A percentile compares a stretch with the other conserved stretches of the same genome.
Conservation (phyloP, 2,113 vertebrate genomes). For the Anolis carolinensis region DNA sequence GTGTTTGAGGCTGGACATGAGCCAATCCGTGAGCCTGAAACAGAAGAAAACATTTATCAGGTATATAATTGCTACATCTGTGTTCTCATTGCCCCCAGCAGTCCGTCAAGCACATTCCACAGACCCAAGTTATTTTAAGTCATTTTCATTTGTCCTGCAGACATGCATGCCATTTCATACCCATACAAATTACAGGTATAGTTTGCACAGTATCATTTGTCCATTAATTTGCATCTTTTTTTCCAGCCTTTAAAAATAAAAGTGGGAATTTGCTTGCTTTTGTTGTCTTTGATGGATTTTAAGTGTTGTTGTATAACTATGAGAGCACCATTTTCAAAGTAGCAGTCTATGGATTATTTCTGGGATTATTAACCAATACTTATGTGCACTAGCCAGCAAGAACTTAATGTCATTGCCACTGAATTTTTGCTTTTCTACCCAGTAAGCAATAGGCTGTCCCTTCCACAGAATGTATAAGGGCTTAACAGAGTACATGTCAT, state of each 20-base stretch:
- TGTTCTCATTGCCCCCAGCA: conserved; percentile 39
- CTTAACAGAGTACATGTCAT: background rate
- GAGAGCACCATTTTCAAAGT: too few relatives aligned
- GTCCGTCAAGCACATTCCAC: conserved; percentile 51
- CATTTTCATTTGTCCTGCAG: conserved; percentile 60
- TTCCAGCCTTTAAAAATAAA: conserved; percentile 18
- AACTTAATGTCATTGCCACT: background rate
- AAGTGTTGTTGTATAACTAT: background rate
- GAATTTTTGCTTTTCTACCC: background rate
- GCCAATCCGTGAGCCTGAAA: conserved; percentile 98
- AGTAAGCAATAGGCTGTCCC: background rate
- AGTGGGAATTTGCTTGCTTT: background rate
- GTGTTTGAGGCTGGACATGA: conserved; percentile 99
- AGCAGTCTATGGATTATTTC: background rate
- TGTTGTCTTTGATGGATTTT: background rate
- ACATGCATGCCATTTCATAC: conserved; percentile 51
- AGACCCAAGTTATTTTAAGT: conserved; percentile 28
- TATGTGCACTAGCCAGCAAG: background rate
- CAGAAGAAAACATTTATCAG: conserved; percentile 99
- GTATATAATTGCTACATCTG: conserved; percentile 79
- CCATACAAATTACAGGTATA: conserved; percentile 35
- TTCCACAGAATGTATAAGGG: background rate
- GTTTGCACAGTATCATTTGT: conserved; percentile 44
- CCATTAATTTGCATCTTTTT: conserved; percentile 34
- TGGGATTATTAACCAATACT: background rate